Evolutionary conservation across 2,888 invertebrate species (phyloP).

Genomic region (Danaus chrysippus): DNA sequence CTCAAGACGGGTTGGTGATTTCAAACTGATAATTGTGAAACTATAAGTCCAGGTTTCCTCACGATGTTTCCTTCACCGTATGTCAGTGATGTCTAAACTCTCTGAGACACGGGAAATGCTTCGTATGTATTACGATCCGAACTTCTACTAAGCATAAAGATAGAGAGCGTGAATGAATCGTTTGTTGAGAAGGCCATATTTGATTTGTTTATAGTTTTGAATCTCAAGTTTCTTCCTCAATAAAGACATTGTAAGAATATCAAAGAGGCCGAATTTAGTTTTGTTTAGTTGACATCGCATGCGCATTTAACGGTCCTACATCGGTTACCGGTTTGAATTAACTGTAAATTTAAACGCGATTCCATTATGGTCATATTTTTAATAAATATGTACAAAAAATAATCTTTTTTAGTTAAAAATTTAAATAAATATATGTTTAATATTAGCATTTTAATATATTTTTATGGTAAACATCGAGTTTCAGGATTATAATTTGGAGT

Average conservation of each 20-base stretch:
- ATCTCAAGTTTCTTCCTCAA: too few relatives aligned
- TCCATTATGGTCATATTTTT: not conserved
- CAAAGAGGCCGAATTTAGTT: slow-evolving; percentile 36
- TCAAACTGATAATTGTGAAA: too few relatives aligned
- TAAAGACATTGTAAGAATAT: slow-evolving; percentile 29
- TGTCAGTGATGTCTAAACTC: too few relatives aligned
- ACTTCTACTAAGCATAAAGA: slow-evolving; percentile 32
- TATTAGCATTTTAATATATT: too few relatives aligned
- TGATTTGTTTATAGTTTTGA: too few relatives aligned
- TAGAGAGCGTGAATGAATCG: slow-evolving; percentile 74
- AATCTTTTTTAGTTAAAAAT: too few relatives aligned
- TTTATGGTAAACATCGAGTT: too few relatives aligned
- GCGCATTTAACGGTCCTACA: slow-evolving; percentile 57
- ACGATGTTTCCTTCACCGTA: too few relatives aligned
- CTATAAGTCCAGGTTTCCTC: too few relatives aligned
- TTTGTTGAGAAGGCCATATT: slow-evolving; percentile 49
- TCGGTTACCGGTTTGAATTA: slow-evolving; percentile 53
- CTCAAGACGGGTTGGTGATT: too few relatives aligned
- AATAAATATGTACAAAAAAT: not conserved
- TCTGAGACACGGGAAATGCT: not conserved
- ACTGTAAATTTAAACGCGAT: slow-evolving; percentile 44
- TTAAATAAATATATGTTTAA: not conserved
- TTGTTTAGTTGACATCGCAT: slow-evolving; percentile 60
- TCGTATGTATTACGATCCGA: slow-evolving; percentile 1
- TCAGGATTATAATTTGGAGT: too few relatives aligned